Evolutionary conservation across 2,888 invertebrate genomes (phyloP), one percentile per base, ranked within the genome.

Genomic region (Scaptomyza tumidula): DNA sequence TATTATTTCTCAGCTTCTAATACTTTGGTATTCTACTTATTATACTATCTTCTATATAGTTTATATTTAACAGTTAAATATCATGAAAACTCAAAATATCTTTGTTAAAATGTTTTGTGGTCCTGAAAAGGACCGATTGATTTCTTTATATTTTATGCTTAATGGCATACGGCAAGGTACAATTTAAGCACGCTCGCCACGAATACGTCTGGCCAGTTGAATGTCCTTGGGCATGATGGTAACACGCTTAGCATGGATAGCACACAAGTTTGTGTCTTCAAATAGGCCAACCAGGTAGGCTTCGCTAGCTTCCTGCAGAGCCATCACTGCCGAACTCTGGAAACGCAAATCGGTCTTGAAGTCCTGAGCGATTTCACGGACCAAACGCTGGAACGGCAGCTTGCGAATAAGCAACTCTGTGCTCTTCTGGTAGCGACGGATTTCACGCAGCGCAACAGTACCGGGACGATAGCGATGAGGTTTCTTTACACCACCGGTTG

Each of bases 101-200:
- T n/a, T 35, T 70, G 13, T 37, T 27, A 9, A 13, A 52, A 48
- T 41, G 52, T 44, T 16, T 65, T 50, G 70, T 69, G 63, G 70
- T 69, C 71, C 70, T 71, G 70, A 71, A 69, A 71, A 69, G 70
- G 70, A 71, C 70, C 71, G 70, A 69, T n/a, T n/a, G n/a, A n/a
- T 71, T 68, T 69, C 48, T 45, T 43, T 53, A 9, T 29, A 48
- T 19, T 5, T 64, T 27, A 58, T n/a, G n/a, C n/a, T n/a, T n/a
- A n/a, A n/a, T n/a, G n/a, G n/a, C n/a, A n/a, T n/a, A n/a, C n/a
- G n/a, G n/a, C n/a, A 24, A 24, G 24, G 24, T 24, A 24, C 24
- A 24, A 24, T 5, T 95, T 97, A 97, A 94, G 97, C 97, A 93
- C 98, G 95, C 93, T 98, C 98, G 83, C 98, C 98, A 92, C 98